A percentile compares a stretch with the other conserved stretches of the same genome.
Conservation (phyloP, 2,113 vertebrate species). For the Ibidorhyncha struthersii region DNA sequence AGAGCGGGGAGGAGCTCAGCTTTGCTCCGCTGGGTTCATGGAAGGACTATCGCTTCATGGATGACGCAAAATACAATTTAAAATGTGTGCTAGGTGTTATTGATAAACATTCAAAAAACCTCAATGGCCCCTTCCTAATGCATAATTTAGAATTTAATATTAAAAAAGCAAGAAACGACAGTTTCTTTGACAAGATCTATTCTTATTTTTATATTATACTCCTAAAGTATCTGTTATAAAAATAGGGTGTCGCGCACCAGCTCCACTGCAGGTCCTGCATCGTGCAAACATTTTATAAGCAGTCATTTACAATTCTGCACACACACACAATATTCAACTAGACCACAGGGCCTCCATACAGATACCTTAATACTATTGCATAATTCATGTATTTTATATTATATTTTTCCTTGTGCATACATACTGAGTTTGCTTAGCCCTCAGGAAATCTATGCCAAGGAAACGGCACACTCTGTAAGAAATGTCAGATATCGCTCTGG, state of each 20-base stretch:
- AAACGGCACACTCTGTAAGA: neutral
- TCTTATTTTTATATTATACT: neutral
- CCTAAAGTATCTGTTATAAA: too few species aligned
- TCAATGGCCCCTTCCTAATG: neutral
- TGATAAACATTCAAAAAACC: neutral
- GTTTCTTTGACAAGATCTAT: neutral
- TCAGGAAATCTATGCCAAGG: neutral
- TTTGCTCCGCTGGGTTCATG: neutral
- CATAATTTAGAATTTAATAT: neutral
- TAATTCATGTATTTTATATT: neutral
- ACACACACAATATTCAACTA: neutral
- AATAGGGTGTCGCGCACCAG: accelerated
- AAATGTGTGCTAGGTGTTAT: accelerated
- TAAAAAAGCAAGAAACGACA: neutral
- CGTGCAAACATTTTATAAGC: neutral
- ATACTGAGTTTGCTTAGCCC: neutral
- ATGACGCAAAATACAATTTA: too few species aligned
- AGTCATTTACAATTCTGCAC: neutral
- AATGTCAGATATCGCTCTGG: neutral
- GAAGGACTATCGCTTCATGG: accelerated
- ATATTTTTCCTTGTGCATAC: neutral
- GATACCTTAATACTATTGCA: neutral
- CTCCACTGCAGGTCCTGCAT: neutral
- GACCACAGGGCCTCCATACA: too few species aligned
- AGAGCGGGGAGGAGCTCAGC: neutral